phyloP scores from a whole-genome alignment of 2,797 vertebrate species.

The Orientallactaga sibirica region DNA sequence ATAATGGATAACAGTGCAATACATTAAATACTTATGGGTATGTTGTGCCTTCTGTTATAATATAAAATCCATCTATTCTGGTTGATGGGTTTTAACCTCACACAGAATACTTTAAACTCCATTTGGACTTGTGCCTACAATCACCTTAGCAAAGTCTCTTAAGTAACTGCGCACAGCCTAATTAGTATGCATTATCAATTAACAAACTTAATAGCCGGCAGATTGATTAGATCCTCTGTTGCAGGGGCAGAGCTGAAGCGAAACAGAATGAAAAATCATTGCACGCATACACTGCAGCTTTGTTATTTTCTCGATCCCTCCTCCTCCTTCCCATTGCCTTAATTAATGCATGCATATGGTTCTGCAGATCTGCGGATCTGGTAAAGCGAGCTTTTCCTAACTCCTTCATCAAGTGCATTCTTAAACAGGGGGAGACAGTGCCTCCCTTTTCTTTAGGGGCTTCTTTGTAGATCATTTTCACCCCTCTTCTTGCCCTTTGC shows the following conservation, averaged over 20 bases:
- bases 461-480: slow-evolving; percentile 77
- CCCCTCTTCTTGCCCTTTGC: slow-evolving; percentile 75
- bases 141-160: slow-evolving; percentile 99
- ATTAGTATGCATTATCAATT: slow-evolving; percentile 99
- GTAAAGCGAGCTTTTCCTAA: slow-evolving; percentile 92
- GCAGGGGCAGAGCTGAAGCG: slow-evolving; percentile 96
- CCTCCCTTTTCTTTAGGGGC: slow-evolving; percentile 83
- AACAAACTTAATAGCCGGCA: slow-evolving; percentile 99
- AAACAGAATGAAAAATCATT: slow-evolving; percentile 99
- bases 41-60: slow-evolving; percentile 93
- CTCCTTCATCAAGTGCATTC: slow-evolving; percentile 91
- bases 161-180: slow-evolving; percentile 98
- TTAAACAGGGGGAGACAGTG: slow-evolving; percentile 80
- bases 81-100: slow-evolving; percentile 99
- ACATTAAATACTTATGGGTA: slow-evolving; percentile 92
- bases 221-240: slow-evolving; percentile 99
- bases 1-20: slow-evolving; percentile 90
- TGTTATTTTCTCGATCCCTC: slow-evolving; percentile 91
- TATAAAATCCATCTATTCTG: slow-evolving; percentile 94
- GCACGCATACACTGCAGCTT: slow-evolving; percentile 91
- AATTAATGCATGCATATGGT: slow-evolving; percentile 98
- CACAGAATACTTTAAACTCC: slow-evolving; percentile 99
- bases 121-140: slow-evolving; percentile 99
- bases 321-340: slow-evolving; percentile 92
- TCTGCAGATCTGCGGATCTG: slow-evolving; percentile 94